Base-by-base conservation (phyloP, 92 coral and sea anemone species). In the Parazoanthus swiftii region DNA sequence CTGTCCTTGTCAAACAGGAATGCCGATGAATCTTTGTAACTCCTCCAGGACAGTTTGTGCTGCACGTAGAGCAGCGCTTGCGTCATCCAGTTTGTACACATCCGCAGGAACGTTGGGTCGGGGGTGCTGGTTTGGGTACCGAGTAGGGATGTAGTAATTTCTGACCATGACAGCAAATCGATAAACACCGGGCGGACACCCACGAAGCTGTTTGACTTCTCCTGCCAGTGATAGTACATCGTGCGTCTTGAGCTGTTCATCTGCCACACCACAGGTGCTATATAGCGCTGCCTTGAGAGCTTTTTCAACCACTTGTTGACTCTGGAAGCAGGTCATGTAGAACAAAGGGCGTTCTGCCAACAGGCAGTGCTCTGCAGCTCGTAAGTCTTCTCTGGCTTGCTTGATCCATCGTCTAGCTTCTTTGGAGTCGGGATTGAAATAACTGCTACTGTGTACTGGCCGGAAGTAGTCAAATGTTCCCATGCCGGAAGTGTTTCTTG, bases 221-320 rank as follows among this genome's bases (percentile, higher is more conserved):
- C 3, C 9, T 16, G 97, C 97, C 79, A 95, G 74, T 79, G 71
- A 29, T 48, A 92, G 81, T 85, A 95, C 51, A 82, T 95, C 98
- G 89, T 95, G 94, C 42, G 86, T 92, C 50, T 82, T 88, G 23
- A 95, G 91, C 78, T 95, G 98, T n/a, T 90, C 92, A 70, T 91
- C 89, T 15, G 93, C 91, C 67, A 95, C 81, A 46, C 98, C 98
- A 16, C 98, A 90, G 21, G 85, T 86, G 20, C 93, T 88, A 89
- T 91, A 94, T 59, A 96, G 85, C 13, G 97, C 89, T 66, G 96
- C 98, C 88, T 94, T 96, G 38, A 96, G 93, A 29, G 95, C 89
- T 78, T 96, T 96, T 89, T 96, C 98, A 26, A 91, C 98, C 11
- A 93, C 94, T 85, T 96, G 98, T 79, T 93, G 97, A 56, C 98